phyloP scores from a whole-genome alignment of 2,113 vertebrate species.

The Aptenodytes forsteri region DNA sequence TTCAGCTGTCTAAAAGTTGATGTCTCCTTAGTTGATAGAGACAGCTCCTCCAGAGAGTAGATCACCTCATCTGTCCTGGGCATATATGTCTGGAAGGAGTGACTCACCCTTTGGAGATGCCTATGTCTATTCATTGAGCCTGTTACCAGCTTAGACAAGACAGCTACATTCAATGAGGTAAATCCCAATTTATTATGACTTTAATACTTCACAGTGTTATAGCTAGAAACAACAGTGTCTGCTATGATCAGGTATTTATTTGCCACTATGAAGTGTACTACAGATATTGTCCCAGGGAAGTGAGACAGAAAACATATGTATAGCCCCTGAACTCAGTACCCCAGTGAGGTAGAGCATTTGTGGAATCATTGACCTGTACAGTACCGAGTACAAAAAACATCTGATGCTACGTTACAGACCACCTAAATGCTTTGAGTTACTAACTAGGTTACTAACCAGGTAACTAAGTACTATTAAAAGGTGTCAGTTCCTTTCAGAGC shows the following conservation, averaged over 20 bases:
- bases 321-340: neutral
- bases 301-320: neutral
- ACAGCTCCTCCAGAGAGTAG: neutral
- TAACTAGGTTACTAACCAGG: neutral
- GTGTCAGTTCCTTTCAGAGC: neutral
- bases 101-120: neutral
- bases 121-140: neutral
- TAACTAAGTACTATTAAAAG: neutral
- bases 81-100: neutral
- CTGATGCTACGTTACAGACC: neutral
- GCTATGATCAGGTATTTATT: neutral
- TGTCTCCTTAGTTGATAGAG: neutral
- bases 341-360: neutral
- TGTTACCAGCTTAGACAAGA: neutral
- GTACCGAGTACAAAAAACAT: neutral
- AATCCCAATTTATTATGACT: neutral
- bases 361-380: neutral
- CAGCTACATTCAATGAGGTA: neutral
- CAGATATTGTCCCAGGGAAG: neutral
- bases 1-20: neutral
- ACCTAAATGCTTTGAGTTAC: neutral
- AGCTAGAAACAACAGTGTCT: neutral
- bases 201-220: neutral
- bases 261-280: neutral
- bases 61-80: neutral